phyloP scores from a whole-genome alignment of 2,888 invertebrate species.

The Limulus polyphemus region DNA sequence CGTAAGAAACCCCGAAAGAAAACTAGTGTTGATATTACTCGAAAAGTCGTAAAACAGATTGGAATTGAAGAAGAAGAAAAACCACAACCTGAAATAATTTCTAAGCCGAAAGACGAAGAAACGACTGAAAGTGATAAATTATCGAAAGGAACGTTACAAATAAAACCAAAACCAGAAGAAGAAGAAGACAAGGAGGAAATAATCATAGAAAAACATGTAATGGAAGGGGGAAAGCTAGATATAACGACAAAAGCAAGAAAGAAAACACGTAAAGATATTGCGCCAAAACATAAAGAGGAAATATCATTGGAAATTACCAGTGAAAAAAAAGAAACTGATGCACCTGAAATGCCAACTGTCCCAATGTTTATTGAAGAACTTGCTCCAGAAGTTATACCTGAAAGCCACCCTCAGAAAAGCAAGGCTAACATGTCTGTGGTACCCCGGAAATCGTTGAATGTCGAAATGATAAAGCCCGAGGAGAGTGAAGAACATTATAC shows the following conservation, averaged over 20 bases:
- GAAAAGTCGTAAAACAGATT: background rate
- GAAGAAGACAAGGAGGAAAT: conserved; percentile 1
- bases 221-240: background rate
- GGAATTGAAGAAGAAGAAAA: conserved; percentile 6
- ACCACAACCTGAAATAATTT: conserved; percentile 4
- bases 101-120: conserved; percentile 3
- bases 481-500: conserved; percentile 7
- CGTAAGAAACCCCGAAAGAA: too few species aligned
- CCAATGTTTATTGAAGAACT: conserved; percentile 12
- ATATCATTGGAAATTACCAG: too few species aligned
- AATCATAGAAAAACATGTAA: conserved; percentile 4
- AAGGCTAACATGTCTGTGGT: conserved; percentile 12
- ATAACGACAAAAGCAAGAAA: too few species aligned
- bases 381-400: conserved; percentile 5
- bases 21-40: too few species aligned
- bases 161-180: conserved; percentile 1
- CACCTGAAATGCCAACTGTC: conserved; percentile 1
- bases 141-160: background rate
- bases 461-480: conserved; percentile 8
- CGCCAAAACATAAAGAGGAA: too few species aligned
- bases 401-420: background rate
- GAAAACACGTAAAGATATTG: too few species aligned
- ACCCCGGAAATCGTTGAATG: conserved; percentile 9
- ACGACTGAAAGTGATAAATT: conserved; percentile 2
- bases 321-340: background rate